phyloP scores from a whole-genome alignment of 2,113 vertebrate genomes.

The Osmerus eperlanus region DNA sequence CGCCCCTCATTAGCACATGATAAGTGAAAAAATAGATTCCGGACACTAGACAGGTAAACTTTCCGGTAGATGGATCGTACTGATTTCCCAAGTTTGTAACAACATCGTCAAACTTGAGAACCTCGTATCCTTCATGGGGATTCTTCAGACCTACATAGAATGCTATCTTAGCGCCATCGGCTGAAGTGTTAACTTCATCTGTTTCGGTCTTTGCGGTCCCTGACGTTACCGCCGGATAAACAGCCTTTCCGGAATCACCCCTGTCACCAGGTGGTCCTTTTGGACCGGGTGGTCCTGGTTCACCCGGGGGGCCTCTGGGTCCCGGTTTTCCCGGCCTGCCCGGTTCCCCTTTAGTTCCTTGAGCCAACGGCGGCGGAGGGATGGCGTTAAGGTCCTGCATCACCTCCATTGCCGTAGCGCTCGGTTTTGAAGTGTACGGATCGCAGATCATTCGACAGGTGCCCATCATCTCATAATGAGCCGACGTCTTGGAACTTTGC shows the following conservation, averaged over 20 bases:
- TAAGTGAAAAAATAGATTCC: conserved; percentile 90
- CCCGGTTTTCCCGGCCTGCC: conserved; percentile 83
- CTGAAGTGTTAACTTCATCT: conserved; percentile 70
- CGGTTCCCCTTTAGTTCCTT: conserved; percentile 79
- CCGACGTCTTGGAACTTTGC: conserved; percentile 69
- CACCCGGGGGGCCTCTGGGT: conserved; percentile 77
- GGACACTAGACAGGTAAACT: conserved; percentile 89
- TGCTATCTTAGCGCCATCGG: conserved; percentile 75
- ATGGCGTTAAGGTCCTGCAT: conserved; percentile 78
- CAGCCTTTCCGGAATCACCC: conserved; percentile 65
- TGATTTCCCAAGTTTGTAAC: conserved; percentile 75
- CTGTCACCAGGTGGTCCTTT: conserved; percentile 80
- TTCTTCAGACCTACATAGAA: conserved; percentile 92
- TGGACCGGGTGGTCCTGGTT: conserved; percentile 80
- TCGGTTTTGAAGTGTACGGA: conserved; percentile 73
- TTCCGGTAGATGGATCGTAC: conserved; percentile 78
- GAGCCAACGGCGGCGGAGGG: conserved; percentile 74
- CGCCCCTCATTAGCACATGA: conserved; percentile 86
- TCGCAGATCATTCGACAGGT: conserved; percentile 90
- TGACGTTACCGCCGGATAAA: conserved; percentile 65
- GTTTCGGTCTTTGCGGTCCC: conserved; percentile 55
- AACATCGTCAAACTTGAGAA: conserved; percentile 76
- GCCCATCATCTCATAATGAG: conserved; percentile 90
- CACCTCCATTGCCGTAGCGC: conserved; percentile 75
- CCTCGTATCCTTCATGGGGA: conserved; percentile 78